A percentile compares a stretch with the other conserved stretches of the same genome.
phyloP scores from a whole-genome alignment of 2,888 invertebrate species.

The Metopia argyrocephala region DNA sequence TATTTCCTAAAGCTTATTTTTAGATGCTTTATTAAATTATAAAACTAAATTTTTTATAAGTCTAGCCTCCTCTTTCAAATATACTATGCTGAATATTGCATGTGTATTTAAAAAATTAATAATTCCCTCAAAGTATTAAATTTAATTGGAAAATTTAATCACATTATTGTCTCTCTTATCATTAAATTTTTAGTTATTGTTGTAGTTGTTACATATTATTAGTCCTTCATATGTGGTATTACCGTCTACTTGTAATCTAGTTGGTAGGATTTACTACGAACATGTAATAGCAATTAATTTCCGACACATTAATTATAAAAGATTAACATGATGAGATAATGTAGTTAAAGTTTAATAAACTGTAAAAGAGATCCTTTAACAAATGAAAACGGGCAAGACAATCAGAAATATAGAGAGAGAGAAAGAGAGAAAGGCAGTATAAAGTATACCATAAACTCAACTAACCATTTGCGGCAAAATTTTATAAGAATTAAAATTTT shows the following conservation, averaged over 20 bases:
- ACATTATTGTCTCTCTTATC: constrained; percentile 23
- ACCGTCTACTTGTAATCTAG: constrained; percentile 19
- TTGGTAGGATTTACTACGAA: constrained; percentile 33
- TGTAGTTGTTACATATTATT: neutral
- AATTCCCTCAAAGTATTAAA: constrained; percentile 25
- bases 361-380: neutral
- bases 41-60: neutral
- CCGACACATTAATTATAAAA: constrained; percentile 59
- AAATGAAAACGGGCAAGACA: neutral
- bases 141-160: constrained; percentile 54
- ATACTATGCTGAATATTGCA: neutral
- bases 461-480: no score
- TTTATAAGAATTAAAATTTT: constrained; percentile 10
- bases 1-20: neutral
- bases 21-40: neutral
- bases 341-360: constrained; percentile 19
- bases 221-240: neutral
- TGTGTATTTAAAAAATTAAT: neutral
- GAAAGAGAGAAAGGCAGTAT: neutral
- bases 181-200: neutral
- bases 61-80: neutral
- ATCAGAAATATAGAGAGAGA: neutral
- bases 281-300: constrained; percentile 61
- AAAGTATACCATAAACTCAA: neutral
- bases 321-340: constrained; percentile 58